A percentile compares a stretch with the other conserved stretches of the same genome.
Evolutionary conservation across 1,140 invertebrate genomes (phyloP).

Genomic region (Sinonovacula constricta): DNA sequence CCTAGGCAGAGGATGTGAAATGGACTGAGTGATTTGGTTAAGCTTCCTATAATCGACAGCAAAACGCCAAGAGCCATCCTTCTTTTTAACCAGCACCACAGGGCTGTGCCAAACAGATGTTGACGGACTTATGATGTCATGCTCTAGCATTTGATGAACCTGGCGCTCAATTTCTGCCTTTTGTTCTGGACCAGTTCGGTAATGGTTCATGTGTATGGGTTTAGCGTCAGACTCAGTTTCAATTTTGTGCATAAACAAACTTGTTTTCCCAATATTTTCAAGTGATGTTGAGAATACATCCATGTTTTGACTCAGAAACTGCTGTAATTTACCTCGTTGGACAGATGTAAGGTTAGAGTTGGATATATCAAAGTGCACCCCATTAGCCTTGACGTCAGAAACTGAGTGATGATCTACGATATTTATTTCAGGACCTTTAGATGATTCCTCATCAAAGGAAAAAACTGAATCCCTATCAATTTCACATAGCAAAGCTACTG

Average conservation of each 20-base stretch:
- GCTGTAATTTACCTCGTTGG: conserved; percentile 12
- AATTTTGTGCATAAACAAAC: conserved; percentile 45
- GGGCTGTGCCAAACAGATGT: conserved; percentile 32
- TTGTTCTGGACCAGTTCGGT: neutral
- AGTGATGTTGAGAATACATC: conserved; percentile 52
- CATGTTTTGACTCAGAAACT: conserved; percentile 44
- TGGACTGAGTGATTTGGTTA: conserved; percentile 27
- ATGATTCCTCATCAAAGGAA: conserved; percentile 3
- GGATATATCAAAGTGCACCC: conserved; percentile 10
- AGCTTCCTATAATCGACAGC: conserved; percentile 55
- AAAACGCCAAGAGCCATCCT: conserved; percentile 45
- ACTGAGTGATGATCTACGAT: no score
- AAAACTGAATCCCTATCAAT: neutral
- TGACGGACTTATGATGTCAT: conserved; percentile 5
- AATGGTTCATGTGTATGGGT: no score
- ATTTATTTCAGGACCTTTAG: no score
- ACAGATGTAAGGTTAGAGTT: conserved; percentile 24
- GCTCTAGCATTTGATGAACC: conserved; percentile 23
- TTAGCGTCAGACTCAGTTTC: conserved; percentile 30
- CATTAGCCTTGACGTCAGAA: neutral
- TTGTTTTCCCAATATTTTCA: conserved; percentile 34
- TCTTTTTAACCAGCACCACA: conserved; percentile 48
- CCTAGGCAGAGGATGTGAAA: conserved; percentile 14
- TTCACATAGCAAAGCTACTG: conserved; percentile 14
- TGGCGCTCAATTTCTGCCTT: conserved; percentile 37